Conservation (phyloP, 2,888 invertebrate species). For the Elmis aenea region DNA sequence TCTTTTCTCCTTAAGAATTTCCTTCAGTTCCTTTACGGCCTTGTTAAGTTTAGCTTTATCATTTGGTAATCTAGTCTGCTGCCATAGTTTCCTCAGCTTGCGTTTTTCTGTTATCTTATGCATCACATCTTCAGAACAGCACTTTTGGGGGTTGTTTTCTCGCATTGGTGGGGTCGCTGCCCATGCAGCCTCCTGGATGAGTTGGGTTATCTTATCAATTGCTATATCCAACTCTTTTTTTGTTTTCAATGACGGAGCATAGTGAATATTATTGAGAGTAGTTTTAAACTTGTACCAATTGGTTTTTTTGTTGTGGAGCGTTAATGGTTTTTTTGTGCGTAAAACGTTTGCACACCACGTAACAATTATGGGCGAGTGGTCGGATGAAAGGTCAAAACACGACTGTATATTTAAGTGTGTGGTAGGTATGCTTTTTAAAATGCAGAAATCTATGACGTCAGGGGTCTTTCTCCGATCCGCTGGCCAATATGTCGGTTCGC, state of each 20-base stretch:
- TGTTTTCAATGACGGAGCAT: slow-evolving; percentile 4
- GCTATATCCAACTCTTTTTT: slow-evolving; percentile 3
- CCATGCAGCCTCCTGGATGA: no score
- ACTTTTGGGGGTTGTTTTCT: no score
- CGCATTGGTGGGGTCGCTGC: no score
- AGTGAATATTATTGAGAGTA: slow-evolving; percentile 1
- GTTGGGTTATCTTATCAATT: no score
- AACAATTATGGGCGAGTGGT: slow-evolving; percentile 22
- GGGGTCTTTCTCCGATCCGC: slow-evolving; percentile 23
- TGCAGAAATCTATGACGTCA: slow-evolving; percentile 21
- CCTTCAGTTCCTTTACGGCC: slow-evolving; percentile 7
- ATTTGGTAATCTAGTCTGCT: no score
- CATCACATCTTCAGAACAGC: slow-evolving; percentile 1
- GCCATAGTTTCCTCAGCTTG: no score
- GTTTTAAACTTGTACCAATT: slow-evolving; percentile 6
- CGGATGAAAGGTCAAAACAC: slow-evolving; percentile 23
- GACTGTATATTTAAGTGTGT: slow-evolving; percentile 7
- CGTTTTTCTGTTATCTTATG: no score
- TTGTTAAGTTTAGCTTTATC: no score
- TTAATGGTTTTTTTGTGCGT: slow-evolving; percentile 8
- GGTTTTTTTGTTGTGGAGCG: slow-evolving; percentile 16
- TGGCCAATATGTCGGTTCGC: slow-evolving; percentile 29
- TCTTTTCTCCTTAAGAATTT: slow-evolving; percentile 3
- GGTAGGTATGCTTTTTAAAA: slow-evolving; percentile 7
- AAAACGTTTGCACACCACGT: no score